Conservation (phyloP, 2,797 vertebrate genomes). For the Crax fasciolata region DNA sequence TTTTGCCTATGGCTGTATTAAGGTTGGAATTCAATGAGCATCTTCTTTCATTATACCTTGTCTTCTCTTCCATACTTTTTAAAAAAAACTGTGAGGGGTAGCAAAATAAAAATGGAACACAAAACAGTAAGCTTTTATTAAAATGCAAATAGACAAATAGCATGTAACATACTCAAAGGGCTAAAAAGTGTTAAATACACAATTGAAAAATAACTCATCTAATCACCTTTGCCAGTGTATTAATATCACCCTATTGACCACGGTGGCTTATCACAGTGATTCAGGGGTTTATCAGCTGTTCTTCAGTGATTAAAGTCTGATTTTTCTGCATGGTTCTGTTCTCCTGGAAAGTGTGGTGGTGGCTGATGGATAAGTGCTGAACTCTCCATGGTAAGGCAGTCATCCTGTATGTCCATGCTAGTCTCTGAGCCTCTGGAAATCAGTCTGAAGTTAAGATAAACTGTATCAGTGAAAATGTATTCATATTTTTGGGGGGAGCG, state of each 20-base stretch:
- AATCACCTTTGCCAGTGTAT: no score
- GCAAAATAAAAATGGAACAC: background rate
- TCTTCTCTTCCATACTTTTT: background rate
- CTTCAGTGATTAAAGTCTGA: background rate
- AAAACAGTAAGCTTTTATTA: background rate
- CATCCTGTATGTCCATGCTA: background rate
- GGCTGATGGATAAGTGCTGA: background rate
- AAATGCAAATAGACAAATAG: background rate
- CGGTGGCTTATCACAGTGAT: background rate
- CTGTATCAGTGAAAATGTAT: background rate
- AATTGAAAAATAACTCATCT: background rate
- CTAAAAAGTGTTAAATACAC: background rate
- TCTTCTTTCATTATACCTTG: background rate
- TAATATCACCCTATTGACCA: background rate
- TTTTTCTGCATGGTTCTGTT: background rate
- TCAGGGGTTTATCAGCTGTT: background rate
- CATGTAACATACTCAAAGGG: background rate
- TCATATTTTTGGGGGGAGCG: no score
- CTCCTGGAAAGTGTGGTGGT: fast-evolving
- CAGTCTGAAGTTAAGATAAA: background rate
- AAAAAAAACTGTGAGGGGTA: background rate
- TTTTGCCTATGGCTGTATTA: background rate
- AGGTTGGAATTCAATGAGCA: background rate
- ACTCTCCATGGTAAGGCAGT: background rate
- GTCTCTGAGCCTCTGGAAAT: background rate